Base-by-base conservation (phyloP, 2,113 vertebrate genomes). In the Tretioscincus oriximinensis region DNA sequence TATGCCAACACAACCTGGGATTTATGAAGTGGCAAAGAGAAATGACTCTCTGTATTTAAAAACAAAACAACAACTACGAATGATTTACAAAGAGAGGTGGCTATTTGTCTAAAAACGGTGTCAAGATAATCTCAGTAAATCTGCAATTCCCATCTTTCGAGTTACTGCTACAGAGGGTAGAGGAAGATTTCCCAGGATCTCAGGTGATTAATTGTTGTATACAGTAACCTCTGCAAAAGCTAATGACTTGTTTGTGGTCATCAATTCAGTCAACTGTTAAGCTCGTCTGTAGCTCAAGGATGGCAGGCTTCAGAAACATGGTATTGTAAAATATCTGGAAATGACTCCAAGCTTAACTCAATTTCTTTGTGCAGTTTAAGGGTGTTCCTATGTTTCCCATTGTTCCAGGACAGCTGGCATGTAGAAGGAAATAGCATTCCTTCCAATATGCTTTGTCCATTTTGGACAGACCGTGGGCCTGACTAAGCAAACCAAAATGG, bases 51-150 rank as follows among this genome's bases (percentile, higher is more conserved):
- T 24, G 7, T 77, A 71, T 87, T 86, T 5, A 47, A 68, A 69
- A 76, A 45, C 22, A 83, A 81, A 86, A 80, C 85, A 84, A 85
- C 92, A 74, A 78, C 86, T 81, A 80, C 83, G 86, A 88, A 70
- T 78, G 0, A 79, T 86, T 92, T 89, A 80, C 81, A 84, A 88
- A 85, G 85, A 67, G 77, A 26, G 65, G 68, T 63, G 81, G 64
- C 81, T 90, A 82, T 81, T 77, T 88, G 72, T 92, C 83, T 81
- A 65, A 88, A 92, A 82, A 84, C 75, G 47, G 67, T 0, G 22
- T 63, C 2, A 85, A 90, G 87, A 91, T 86, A 70, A 92, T 87
- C 85, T 85, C 88, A 81, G 84, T 88, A 89, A 86, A 88, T 92
- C 91, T 73, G 76, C 1, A 11, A 80, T 87, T 77, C 91, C 86